phyloP scores from a whole-genome alignment of 2,797 vertebrate species.

The Rhodeus uyekii region DNA sequence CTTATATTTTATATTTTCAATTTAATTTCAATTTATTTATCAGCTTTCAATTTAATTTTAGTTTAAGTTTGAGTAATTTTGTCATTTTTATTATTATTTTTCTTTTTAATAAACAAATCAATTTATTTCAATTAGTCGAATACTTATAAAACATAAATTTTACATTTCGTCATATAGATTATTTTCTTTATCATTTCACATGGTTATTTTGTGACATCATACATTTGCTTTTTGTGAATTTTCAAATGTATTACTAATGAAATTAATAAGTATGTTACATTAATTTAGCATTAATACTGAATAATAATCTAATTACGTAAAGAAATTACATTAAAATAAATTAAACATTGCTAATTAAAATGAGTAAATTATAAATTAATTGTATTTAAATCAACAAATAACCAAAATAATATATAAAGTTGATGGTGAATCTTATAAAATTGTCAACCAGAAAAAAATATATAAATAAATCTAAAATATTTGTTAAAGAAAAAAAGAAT shows the following conservation, averaged over 20 bases:
- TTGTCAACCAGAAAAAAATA: background rate
- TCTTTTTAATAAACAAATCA: too few relatives aligned
- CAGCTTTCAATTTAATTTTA: background rate
- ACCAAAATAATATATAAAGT: background rate
- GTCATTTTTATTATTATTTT: background rate
- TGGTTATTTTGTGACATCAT: background rate
- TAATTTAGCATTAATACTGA: background rate
- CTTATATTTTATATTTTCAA: background rate
- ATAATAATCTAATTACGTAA: background rate
- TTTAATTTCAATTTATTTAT: background rate
- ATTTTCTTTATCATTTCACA: background rate
- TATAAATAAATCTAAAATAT: background rate
- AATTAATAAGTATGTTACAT: background rate
- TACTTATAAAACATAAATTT: too few relatives aligned
- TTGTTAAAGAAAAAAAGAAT: background rate
- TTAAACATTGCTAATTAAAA: background rate
- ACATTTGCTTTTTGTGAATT: background rate
- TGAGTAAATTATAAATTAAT: background rate
- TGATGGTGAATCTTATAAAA: background rate
- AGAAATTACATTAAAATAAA: too few relatives aligned
- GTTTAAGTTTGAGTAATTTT: background rate
- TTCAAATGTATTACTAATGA: background rate
- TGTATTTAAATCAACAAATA: background rate
- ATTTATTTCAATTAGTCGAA: too few relatives aligned
- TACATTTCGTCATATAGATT: background rate